Base-by-base conservation (phyloP, 2,888 invertebrate genomes). In the Bembecia ichneumoniformis region DNA sequence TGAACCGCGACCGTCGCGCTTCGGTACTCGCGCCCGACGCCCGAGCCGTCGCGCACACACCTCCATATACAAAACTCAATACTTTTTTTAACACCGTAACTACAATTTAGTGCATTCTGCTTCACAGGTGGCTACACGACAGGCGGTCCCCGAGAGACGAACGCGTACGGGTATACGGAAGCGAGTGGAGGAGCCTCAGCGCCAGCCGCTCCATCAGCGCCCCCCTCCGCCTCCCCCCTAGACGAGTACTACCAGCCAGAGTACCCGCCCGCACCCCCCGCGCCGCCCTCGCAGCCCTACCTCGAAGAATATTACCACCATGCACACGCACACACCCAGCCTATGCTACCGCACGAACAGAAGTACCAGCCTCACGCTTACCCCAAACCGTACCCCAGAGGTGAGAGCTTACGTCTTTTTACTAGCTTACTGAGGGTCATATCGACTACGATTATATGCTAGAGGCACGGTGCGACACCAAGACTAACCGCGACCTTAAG, bases 301-400 rank as follows among this genome's bases (percentile, higher is more conserved):
- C 81, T 88, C 89, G 77, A 94, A 91, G 76, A 91, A 83, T 81
- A 93, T 68, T 86, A 94, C 78, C 94, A 94, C 79, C 94, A 94
- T 76, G 89, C 92, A 61, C 89, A 91, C 60, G 82, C 89, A 55
- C 94, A 94, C 78, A 88, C 92, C 64, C 89, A 91, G 63, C 86
- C 88, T 35, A 68, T 87, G 54, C 78, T 87, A 58, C 74, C 77
- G 53, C 86, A 90, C 71, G 92, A 92, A 71, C 90, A 90, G 67
- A 94, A 94, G 76, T 94, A 92, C 79, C 92, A 93, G 69, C 91
- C 91, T 48, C 89, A 89, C 63, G 88, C 90, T 55, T 91, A 91
- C 73, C 90, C 90, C 70, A 93, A 93, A 82, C 91, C 89, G 66
- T 93, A 92, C 75, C 89, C 91, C 52, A 89, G 93, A 90, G 90